phyloP scores from a whole-genome alignment of 1,140 invertebrate genomes.

The Polypedilum pembai region DNA sequence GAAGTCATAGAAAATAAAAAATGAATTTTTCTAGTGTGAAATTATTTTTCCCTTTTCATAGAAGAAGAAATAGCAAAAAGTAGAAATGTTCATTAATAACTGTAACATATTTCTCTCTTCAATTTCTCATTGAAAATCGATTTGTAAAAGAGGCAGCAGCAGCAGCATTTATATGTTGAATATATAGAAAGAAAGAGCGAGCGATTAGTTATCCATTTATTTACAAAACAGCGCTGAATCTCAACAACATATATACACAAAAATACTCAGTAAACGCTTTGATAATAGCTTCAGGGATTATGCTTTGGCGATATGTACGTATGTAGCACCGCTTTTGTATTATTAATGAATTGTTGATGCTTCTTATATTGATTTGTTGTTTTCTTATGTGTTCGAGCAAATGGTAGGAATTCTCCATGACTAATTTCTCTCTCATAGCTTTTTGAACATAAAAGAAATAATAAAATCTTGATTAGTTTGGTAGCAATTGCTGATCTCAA shows the following conservation, averaged over 20 bases:
- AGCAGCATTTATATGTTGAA: background rate
- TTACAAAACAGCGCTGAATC: no score
- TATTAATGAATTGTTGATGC: constrained; percentile 14
- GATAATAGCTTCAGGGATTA: background rate
- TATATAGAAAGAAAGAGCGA: background rate
- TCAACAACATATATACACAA: no score
- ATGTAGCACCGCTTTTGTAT: background rate
- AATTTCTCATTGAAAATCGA: background rate
- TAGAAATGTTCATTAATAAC: background rate
- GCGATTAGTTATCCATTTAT: constrained; percentile 17
- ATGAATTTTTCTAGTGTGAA: background rate
- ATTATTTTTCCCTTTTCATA: background rate
- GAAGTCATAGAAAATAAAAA: constrained; percentile 6
- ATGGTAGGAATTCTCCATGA: constrained; percentile 6
- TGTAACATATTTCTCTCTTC: constrained; percentile 13
- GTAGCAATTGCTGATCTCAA: background rate
- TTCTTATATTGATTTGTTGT: constrained; percentile 1
- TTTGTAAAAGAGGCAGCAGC: constrained; percentile 2
- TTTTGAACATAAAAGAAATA: background rate
- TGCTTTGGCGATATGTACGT: background rate
- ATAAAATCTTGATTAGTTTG: constrained; percentile 9
- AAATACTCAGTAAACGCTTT: background rate
- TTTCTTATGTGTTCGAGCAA: background rate
- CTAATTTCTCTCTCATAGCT: background rate
- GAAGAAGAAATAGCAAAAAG: background rate